phyloP scores from a whole-genome alignment of 1,140 invertebrate genomes.

The Cephus cinctus region DNA sequence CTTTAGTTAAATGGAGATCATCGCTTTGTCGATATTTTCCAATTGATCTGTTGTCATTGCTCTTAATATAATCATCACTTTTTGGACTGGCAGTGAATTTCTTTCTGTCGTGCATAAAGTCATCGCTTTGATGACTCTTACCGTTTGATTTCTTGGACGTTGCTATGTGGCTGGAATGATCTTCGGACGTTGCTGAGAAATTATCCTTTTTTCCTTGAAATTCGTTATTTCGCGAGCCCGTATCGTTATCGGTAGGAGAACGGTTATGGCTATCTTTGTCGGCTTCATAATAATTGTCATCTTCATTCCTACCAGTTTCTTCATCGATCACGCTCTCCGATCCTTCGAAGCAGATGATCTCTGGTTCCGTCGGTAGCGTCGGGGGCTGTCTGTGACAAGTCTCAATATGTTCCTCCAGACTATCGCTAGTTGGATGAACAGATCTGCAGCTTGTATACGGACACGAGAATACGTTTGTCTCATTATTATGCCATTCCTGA shows the following conservation, averaged over 20 bases:
- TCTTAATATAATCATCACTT: conserved; percentile 25
- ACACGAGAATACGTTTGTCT: conserved; percentile 48
- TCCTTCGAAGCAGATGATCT: conserved; percentile 52
- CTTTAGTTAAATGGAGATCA: conserved; percentile 40
- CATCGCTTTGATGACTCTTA: not conserved
- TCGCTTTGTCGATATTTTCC: conserved; percentile 28
- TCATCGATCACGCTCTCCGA: conserved; percentile 41
- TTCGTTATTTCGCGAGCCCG: conserved; percentile 10
- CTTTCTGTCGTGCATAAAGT: conserved; percentile 17
- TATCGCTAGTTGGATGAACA: conserved; percentile 42
- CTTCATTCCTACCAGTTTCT: conserved; percentile 31
- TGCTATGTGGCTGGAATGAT: not conserved
- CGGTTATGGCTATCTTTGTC: conserved; percentile 17
- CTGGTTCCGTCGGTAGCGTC: conserved; percentile 46
- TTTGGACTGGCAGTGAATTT: conserved; percentile 16
- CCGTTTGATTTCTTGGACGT: not conserved
- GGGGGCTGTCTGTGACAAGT: conserved; percentile 44
- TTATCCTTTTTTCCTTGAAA: conserved; percentile 21
- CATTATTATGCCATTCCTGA: conserved; percentile 53
- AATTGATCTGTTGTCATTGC: conserved; percentile 19
- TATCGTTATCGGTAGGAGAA: no score
- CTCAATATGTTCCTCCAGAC: conserved; percentile 51
- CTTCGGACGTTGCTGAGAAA: conserved; percentile 27
- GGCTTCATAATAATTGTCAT: conserved; percentile 34
- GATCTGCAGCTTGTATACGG: conserved; percentile 51